Evolutionary conservation across 2,888 invertebrate genomes (phyloP).

Genomic region (Zygaena filipendulae): DNA sequence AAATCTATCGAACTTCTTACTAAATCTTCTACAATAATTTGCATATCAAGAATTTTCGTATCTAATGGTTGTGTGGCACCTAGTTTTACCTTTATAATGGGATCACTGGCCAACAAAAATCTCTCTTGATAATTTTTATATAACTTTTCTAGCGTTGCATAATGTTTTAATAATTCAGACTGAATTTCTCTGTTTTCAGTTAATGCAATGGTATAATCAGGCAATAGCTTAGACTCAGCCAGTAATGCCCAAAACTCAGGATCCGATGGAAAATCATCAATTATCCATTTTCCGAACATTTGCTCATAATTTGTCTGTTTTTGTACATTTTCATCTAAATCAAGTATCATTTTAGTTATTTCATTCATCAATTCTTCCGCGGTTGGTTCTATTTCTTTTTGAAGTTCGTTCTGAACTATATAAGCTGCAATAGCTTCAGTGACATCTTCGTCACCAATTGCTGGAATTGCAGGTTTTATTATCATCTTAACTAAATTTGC

Average conservation of each 20-base stretch:
- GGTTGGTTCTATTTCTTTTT: conserved; percentile 46
- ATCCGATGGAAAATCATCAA: conserved; percentile 69
- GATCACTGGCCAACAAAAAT: conserved; percentile 33
- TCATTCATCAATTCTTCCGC: conserved; percentile 48
- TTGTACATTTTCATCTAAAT: conserved; percentile 35
- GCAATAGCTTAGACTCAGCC: conserved; percentile 40
- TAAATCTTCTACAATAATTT: conserved; percentile 27
- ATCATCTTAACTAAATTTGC: conserved; percentile 24
- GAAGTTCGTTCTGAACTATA: conserved; percentile 42
- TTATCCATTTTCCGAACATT: conserved; percentile 65
- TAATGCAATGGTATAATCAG: conserved; percentile 67
- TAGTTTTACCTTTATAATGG: conserved; percentile 33
- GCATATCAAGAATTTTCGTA: conserved; percentile 19
- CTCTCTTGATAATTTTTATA: conserved; percentile 34
- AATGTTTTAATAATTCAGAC: conserved; percentile 32
- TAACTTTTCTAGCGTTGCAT: conserved; percentile 33
- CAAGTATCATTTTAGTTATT: conserved; percentile 36
- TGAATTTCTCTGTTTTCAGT: conserved; percentile 59
- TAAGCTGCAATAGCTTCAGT: conserved; percentile 37
- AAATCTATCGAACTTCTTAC: conserved; percentile 11
- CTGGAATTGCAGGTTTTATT: conserved; percentile 37
- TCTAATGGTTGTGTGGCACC: conserved; percentile 12
- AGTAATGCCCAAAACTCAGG: conserved; percentile 56
- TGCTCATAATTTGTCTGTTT: conserved; percentile 25
- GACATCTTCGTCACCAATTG: conserved; percentile 55